These are phyloP conservation scores for Canis aureus DNA, from an alignment of 2,113 vertebrate species.

Conservation along the genomic window DNA sequence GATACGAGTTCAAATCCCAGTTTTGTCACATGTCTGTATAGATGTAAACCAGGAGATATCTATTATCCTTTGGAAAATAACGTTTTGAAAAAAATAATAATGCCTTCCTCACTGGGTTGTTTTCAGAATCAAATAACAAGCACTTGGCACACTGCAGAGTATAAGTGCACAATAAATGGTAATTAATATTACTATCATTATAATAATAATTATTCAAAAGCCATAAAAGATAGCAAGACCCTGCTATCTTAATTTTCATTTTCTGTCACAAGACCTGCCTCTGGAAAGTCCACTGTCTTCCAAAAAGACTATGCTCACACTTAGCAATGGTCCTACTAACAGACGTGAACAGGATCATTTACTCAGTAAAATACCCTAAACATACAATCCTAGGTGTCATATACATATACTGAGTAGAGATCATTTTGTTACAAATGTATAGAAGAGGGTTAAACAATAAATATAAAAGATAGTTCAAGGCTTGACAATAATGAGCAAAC, in stretches of 20 bases:
- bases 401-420: not conserved
- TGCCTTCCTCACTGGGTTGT: not conserved
- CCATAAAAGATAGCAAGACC: not conserved
- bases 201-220: not conserved
- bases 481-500: not conserved
- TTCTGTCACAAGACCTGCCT: not conserved
- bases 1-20: not conserved
- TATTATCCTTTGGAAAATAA: not conserved
- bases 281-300: not conserved
- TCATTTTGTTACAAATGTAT: conserved; percentile 15
- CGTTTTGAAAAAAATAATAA: not conserved
- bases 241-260: not conserved
- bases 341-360: not conserved
- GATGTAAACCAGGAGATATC: not conserved
- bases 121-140: conserved; percentile 31
- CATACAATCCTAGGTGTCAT: not conserved
- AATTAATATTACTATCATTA: not conserved
- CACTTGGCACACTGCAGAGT: not conserved
- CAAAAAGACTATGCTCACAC: not conserved
- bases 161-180: not conserved
- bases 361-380: conserved; percentile 45
- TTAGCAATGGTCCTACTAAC: not conserved
- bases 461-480: not conserved
- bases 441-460: not conserved
- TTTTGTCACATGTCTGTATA: not conserved